Evolutionary conservation across 2,113 vertebrate genomes (phyloP), one percentile per base, ranked within the genome.

Genomic region (Laterallus jamaicensis): DNA sequence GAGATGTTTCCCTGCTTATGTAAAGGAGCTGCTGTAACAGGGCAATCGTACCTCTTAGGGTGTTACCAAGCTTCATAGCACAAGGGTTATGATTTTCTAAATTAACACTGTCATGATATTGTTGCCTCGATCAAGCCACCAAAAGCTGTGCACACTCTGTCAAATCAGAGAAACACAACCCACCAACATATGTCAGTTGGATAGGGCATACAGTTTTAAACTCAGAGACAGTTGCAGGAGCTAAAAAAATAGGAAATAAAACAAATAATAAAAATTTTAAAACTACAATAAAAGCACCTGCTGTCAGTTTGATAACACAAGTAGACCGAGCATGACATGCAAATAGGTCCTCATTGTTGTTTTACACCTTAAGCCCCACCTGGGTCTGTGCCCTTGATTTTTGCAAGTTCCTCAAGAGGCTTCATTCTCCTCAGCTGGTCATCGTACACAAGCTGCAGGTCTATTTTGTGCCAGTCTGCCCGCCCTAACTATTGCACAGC

Each of bases 271-370:
- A 54, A 54, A 54, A 54, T 54, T 54, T 15, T 5, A 15, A 77
- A 22, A 49, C 11, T 10, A 12, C 49, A 49, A 77, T 40, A 40
- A 66, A 39, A 71, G 6, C 12, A 44, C 29, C 26, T 39, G 24
- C 54, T 75, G 19, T 47, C 28, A n/a, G n/a, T 50, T 56, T 56
- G 35, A 26, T 32, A 39, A 29, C 39, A 37, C 60, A 80, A 66
- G 58, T 8, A 22, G 24, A 42, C 9, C 2, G 1, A 67, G 14
- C 28, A 13, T 12, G 17, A 19, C 32, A 16, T 1, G 1, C 14
- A 40, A 12, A 58, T 7, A 74, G 74, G 81, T 39, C 22, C 32
- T 21, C 37, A 10, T 11, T 73, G 14, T 11, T 73, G 10, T 39
- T 73, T 64, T 56, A 26, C 15, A 19, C 3, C 40, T 67, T 40